Conservation (phyloP, 2,888 invertebrate genomes). For the Ectobius pallidus region DNA sequence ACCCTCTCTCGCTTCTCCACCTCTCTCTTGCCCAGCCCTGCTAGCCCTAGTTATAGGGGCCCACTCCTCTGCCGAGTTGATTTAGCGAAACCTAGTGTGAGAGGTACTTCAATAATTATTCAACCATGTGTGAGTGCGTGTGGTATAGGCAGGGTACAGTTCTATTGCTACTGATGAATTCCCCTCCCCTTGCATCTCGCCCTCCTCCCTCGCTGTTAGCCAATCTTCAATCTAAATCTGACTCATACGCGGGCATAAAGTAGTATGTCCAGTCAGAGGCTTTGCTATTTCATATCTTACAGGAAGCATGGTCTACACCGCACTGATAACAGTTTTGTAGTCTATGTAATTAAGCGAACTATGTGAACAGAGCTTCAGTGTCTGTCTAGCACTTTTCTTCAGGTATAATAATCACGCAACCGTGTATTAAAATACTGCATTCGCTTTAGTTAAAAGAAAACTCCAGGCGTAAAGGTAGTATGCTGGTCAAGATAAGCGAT, state of each 20-base stretch:
- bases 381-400: no score
- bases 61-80: slow-evolving; percentile 24
- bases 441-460: no score
- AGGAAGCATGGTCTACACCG: no score
- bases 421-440: no score
- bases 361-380: no score
- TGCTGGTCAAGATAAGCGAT: no score
- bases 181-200: slow-evolving; percentile 15
- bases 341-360: no score
- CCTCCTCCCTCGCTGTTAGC: slow-evolving; percentile 8
- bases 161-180: not conserved
- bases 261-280: not conserved
- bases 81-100: slow-evolving; percentile 33
- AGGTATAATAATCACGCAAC: no score
- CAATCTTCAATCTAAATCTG: slow-evolving; percentile 27
- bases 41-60: slow-evolving; percentile 35
- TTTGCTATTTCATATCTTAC: no score
- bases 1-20: slow-evolving; percentile 32
- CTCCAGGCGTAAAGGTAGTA: no score
- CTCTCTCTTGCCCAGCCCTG: slow-evolving; percentile 44
- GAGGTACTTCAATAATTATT: slow-evolving; percentile 38
- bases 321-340: no score
- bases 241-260: slow-evolving; percentile 11
- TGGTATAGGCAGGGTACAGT: not conserved
- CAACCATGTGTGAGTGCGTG: slow-evolving; percentile 39